phyloP scores from a whole-genome alignment of 2,113 vertebrate species.

The Paratilapia polleni region DNA sequence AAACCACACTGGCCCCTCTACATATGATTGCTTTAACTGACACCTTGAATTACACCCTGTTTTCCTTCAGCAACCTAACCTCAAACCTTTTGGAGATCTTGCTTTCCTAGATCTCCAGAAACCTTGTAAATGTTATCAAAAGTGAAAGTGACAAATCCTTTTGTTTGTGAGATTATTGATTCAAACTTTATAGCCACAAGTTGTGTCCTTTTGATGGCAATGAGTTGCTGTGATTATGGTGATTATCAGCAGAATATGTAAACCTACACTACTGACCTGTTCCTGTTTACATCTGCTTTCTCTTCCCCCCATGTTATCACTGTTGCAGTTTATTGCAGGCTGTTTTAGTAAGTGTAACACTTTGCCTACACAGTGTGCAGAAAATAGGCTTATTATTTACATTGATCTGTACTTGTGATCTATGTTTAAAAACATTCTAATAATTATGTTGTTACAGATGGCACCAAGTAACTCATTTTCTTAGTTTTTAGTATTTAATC shows the following conservation, averaged over 20 bases:
- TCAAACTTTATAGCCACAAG: background rate
- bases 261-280: background rate
- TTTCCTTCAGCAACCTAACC: background rate
- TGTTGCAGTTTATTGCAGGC: background rate
- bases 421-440: conserved; percentile 1
- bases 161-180: background rate
- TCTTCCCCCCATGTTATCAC: background rate
- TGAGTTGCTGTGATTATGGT: background rate
- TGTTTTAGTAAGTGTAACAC: background rate
- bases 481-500: background rate
- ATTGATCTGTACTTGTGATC: no score
- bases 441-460: background rate
- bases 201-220: background rate
- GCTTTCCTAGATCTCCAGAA: background rate
- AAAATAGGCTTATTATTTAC: no score
- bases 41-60: background rate
- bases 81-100: conserved; percentile 5
- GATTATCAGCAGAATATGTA: background rate
- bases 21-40: background rate
- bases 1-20: background rate
- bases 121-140: background rate
- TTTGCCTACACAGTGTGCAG: background rate
- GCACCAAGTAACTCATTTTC: background rate
- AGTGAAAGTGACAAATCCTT: background rate
- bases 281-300: background rate